These are phyloP conservation scores for Prorops nasuta DNA, from an alignment of 1,140 invertebrate species.

Conservation along the genomic window DNA sequence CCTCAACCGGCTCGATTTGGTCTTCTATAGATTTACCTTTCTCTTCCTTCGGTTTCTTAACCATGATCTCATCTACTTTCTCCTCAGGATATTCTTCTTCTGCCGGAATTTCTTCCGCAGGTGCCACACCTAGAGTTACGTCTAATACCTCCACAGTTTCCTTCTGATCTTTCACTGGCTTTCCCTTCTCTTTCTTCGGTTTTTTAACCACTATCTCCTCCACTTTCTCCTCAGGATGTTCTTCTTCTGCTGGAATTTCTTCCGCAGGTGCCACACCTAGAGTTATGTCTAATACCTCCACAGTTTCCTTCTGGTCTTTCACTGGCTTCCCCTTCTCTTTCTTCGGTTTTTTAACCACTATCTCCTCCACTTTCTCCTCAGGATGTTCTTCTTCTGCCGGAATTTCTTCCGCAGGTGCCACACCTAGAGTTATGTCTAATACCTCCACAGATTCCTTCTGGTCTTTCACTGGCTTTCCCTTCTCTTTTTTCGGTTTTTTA, in stretches of 20 bases:
- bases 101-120: conserved; percentile 4
- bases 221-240: conserved; percentile 21
- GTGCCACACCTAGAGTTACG: background rate
- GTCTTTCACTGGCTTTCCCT: conserved; percentile 19
- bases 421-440: no score
- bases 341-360: conserved; percentile 23
- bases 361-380: no score
- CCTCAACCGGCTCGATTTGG: conserved; percentile 11
- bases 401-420: no score
- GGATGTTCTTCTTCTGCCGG: no score
- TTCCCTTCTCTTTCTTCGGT: conserved; percentile 9
- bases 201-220: conserved; percentile 20
- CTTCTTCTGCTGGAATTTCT: conserved; percentile 15
- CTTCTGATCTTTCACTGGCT: no score
- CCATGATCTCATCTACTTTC: conserved; percentile 19
- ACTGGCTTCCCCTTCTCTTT: conserved; percentile 20
- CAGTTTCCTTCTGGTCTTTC: conserved; percentile 14
- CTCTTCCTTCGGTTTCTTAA: conserved; percentile 18
- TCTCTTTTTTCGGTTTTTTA: conserved; percentile 15
- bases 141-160: no score
- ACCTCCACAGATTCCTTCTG: conserved; percentile 17
- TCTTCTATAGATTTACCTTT: conserved; percentile 15
- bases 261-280: conserved; percentile 14
- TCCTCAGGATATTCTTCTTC: conserved; percentile 18
- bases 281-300: conserved; percentile 19